These are phyloP conservation scores for Tolypeutes matacus DNA, from an alignment of 2,797 vertebrate genomes.

Conservation along the genomic window DNA sequence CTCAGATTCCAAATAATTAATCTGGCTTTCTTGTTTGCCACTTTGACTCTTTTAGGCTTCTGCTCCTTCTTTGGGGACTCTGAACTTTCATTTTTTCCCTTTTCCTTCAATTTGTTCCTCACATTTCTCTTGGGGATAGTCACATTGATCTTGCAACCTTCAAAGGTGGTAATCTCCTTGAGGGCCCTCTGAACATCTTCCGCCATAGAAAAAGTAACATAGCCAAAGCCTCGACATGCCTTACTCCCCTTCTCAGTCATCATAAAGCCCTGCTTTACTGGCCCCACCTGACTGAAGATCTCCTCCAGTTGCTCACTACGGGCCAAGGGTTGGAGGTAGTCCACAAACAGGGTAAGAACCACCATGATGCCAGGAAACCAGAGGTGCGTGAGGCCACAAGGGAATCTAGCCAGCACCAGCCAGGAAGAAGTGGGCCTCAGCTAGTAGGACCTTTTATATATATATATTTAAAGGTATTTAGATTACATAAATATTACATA, in stretches of 20 bases:
- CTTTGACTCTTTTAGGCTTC: constrained; percentile 85
- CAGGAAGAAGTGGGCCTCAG: too few species aligned
- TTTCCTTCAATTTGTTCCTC: constrained; percentile 85
- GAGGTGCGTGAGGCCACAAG: fast-evolving
- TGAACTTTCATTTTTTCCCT: constrained; percentile 82
- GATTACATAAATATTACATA: too few species aligned
- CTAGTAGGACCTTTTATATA: too few species aligned
- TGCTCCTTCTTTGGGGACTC: constrained; percentile 59
- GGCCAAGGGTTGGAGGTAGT: constrained; percentile 90
- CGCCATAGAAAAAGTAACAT: constrained; percentile 93
- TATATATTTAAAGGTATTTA: too few species aligned
- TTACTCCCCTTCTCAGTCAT: constrained; percentile 91
- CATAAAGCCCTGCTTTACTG: constrained; percentile 94
- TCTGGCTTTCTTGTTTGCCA: constrained; percentile 88
- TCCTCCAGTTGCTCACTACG: constrained; percentile 89
- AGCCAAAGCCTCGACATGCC: constrained; percentile 94
- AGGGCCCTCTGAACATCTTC: constrained; percentile 93
- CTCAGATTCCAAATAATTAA: constrained; percentile 96
- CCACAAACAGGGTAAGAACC: constrained; percentile 90
- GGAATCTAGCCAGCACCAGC: fast-evolving
- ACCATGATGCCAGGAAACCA: constrained; percentile 83
- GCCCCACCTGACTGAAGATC: constrained; percentile 94
- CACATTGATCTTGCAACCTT: constrained; percentile 88
- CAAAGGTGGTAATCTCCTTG: constrained; percentile 90
- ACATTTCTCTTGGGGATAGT: constrained; percentile 91